These are phyloP conservation scores for Rhinophrynus dorsalis DNA, from an alignment of 2,797 vertebrate genomes.

Conservation along the genomic window DNA sequence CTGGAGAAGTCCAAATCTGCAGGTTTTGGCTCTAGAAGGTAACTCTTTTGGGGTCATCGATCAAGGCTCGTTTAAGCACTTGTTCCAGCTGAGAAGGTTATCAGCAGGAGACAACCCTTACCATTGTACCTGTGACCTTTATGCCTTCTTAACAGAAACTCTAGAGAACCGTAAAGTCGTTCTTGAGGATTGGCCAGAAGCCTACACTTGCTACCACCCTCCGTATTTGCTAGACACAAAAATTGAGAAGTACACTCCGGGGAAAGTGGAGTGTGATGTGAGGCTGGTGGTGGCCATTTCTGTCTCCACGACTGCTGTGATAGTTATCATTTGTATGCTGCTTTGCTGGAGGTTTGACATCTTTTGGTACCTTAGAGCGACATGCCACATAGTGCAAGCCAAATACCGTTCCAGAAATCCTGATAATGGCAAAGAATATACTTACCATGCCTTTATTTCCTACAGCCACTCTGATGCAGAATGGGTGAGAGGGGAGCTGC, in stretches of 20 bases:
- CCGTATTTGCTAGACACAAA: constrained; percentile 68
- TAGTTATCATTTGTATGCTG: constrained; percentile 60
- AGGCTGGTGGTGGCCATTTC: constrained; percentile 71
- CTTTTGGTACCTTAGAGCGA: constrained; percentile 79
- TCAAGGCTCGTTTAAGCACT: constrained; percentile 69
- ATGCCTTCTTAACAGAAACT: constrained; percentile 72
- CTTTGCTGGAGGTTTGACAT: constrained; percentile 77
- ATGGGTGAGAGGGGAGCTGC: constrained; percentile 78
- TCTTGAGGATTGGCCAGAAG: constrained; percentile 77
- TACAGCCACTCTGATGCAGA: constrained; percentile 80
- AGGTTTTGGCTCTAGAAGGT: constrained; percentile 70
- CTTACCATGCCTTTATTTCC: constrained; percentile 84
- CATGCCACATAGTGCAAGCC: constrained; percentile 71
- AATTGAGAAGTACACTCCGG: constrained; percentile 68
- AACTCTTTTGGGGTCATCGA: constrained; percentile 84
- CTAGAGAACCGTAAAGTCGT: constrained; percentile 54
- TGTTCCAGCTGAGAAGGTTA: constrained; percentile 67
- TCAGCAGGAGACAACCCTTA: constrained; percentile 83
- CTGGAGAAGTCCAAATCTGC: constrained; percentile 72
- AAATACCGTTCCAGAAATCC: constrained; percentile 70
- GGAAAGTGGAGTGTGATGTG: constrained; percentile 70
- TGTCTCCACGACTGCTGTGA: constrained; percentile 63
- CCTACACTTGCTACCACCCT: constrained; percentile 82
- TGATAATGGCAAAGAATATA: constrained; percentile 38
- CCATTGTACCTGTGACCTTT: constrained; percentile 82